Evolutionary conservation across 2,888 invertebrate species (phyloP).

Genomic region (Melipona beecheii): DNA sequence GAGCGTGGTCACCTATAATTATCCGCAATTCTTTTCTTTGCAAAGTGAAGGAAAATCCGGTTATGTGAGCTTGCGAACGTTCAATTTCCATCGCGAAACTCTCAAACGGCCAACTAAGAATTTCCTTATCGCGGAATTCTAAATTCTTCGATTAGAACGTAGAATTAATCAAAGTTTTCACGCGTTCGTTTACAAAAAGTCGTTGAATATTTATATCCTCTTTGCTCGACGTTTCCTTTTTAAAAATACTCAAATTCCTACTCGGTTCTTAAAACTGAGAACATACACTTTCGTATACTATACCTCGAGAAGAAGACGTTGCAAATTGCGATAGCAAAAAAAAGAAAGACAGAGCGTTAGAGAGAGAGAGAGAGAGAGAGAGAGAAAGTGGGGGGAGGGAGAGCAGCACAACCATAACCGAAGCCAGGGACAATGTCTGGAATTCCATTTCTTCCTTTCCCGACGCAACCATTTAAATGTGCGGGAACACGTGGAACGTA

Average conservation of each 20-base stretch:
- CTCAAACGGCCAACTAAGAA: no score
- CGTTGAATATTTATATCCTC: neutral
- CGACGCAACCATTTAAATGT: conserved; percentile 47
- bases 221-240: neutral
- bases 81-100: no score
- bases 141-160: neutral
- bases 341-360: neutral
- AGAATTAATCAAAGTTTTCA: neutral
- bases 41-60: no score
- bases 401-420: conserved; percentile 51
- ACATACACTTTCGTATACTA: neutral
- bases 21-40: no score
- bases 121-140: no score
- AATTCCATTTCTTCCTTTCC: conserved; percentile 56
- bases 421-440: conserved; percentile 51
- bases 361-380: neutral
- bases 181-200: no score
- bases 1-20: no score
- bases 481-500: conserved; percentile 23
- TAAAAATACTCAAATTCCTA: conserved; percentile 16
- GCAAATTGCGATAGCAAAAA: conserved; percentile 25
- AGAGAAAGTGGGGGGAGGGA: neutral
- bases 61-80: no score
- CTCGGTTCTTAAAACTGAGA: conserved; percentile 16
- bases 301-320: conserved; percentile 37